phyloP scores from a whole-genome alignment of 2,888 invertebrate genomes.

The Amphimallon solstitiale region DNA sequence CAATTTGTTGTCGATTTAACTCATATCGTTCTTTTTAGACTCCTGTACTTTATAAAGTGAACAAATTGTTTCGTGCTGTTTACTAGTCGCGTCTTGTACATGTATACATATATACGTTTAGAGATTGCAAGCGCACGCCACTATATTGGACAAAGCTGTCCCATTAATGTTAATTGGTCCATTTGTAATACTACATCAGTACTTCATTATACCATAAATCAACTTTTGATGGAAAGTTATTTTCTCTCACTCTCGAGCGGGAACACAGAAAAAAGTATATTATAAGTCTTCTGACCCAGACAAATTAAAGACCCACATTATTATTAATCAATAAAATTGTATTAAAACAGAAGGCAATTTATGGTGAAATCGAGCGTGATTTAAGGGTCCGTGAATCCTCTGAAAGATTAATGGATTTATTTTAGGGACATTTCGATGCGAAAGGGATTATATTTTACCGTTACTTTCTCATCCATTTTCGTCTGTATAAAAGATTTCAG shows the following conservation, averaged over 20 bases:
- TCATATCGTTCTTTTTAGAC: no score
- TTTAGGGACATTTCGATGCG: slow-evolving; percentile 11
- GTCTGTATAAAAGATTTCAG: no score
- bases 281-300: slow-evolving; percentile 1
- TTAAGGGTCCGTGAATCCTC: slow-evolving; percentile 9
- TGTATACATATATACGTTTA: no score
- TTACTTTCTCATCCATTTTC: background rate
- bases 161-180: slow-evolving; percentile 51
- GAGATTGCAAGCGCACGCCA: slow-evolving; percentile 22
- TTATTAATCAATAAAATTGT: slow-evolving; percentile 26
- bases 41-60: no score
- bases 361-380: slow-evolving; percentile 21
- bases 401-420: slow-evolving; percentile 19
- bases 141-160: slow-evolving; percentile 47
- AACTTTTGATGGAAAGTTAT: slow-evolving; percentile 40
- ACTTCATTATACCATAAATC: slow-evolving; percentile 52
- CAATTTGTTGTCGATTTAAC: no score
- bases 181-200: slow-evolving; percentile 50
- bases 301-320: slow-evolving; percentile 20
- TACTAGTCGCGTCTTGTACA: no score
- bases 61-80: no score
- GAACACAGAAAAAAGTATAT: background rate
- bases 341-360: slow-evolving; percentile 22
- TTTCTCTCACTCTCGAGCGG: background rate
- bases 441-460: background rate